Evolutionary conservation across 2,113 vertebrate genomes (phyloP).

Genomic region (Megalops atlanticus): DNA sequence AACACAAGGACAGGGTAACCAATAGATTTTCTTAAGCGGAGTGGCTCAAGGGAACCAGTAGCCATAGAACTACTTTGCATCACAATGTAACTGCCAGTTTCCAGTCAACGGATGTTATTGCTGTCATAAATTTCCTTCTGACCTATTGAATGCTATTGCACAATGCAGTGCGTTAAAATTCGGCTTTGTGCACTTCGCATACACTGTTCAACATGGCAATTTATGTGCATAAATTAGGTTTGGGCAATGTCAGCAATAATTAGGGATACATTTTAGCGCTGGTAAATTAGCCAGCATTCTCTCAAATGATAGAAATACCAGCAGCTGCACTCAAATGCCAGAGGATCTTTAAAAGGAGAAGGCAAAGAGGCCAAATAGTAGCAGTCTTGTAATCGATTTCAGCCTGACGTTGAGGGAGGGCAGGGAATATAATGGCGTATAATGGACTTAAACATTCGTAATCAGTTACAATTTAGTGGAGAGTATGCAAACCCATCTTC

Average conservation of each 20-base stretch:
- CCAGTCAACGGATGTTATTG: background rate
- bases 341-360: background rate
- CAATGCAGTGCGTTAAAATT: background rate
- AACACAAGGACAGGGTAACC: background rate
- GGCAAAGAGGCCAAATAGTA: background rate
- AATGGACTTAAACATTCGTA: slow-evolving; percentile 30
- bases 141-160: background rate
- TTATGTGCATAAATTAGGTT: slow-evolving; percentile 1
- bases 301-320: background rate
- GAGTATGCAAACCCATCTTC: slow-evolving; percentile 33
- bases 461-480: slow-evolving; percentile 25
- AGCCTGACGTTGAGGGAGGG: slow-evolving; percentile 22
- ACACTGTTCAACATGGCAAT: background rate
- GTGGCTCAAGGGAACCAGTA: background rate
- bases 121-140: background rate
- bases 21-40: background rate
- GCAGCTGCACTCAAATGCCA: background rate
- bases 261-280: background rate
- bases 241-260: background rate
- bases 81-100: background rate
- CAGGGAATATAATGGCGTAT: slow-evolving; percentile 9
- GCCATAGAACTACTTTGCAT: background rate
- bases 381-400: slow-evolving; percentile 5
- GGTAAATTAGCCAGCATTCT: background rate
- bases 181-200: background rate